These are phyloP conservation scores for Dryocosmus kuriphilus DNA, from an alignment of 2,888 invertebrate genomes.

Conservation along the genomic window DNA sequence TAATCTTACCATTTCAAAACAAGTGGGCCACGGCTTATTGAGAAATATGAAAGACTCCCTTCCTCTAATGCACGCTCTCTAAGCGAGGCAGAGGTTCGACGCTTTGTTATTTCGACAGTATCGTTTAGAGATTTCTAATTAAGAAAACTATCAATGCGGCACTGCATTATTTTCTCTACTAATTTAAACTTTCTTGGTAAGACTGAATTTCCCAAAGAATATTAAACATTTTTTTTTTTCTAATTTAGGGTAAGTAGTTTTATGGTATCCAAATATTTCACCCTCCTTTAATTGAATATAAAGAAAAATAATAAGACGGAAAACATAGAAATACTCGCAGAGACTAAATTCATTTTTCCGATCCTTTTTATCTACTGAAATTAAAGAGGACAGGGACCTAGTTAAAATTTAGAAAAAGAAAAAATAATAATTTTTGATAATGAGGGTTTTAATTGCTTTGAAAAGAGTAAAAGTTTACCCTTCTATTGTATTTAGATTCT, in stretches of 20 bases:
- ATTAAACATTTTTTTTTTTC: neutral
- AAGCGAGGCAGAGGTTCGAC: too few relatives aligned
- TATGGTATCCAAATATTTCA: neutral
- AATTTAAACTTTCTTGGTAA: neutral
- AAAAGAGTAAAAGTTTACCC: neutral
- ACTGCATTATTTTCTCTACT: neutral
- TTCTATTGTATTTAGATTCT: constrained; percentile 8
- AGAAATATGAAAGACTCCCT: too few relatives aligned
- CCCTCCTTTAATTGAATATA: neutral
- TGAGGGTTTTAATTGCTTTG: neutral
- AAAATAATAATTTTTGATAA: neutral
- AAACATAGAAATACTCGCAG: neutral
- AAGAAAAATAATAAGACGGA: neutral
- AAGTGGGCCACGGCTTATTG: too few relatives aligned
- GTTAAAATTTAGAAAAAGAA: constrained; percentile 23
- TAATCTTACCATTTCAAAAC: too few relatives aligned
- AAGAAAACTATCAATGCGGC: neutral
- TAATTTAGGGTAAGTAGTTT: neutral
- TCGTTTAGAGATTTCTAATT: too few relatives aligned
- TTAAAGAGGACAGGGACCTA: constrained; percentile 49
- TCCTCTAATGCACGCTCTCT: too few relatives aligned
- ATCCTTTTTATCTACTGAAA: neutral
- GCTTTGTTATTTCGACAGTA: too few relatives aligned
- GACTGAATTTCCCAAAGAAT: neutral
- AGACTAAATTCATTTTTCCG: neutral